These are phyloP conservation scores for Oxycera nigricornis DNA, from an alignment of 2,888 invertebrate genomes.

Conservation along the genomic window DNA sequence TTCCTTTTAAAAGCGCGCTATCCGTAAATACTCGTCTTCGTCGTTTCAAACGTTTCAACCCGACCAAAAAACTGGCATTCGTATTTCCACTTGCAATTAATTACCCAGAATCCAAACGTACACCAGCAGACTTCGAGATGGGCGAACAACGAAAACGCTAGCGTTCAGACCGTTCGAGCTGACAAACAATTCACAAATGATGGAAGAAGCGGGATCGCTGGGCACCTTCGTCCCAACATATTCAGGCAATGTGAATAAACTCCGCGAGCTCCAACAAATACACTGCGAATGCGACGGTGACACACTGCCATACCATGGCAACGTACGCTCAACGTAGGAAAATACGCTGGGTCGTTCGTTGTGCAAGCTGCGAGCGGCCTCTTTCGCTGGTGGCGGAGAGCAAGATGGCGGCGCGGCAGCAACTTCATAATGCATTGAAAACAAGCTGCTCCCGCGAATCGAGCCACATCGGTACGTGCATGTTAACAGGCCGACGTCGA, in stretches of 20 bases:
- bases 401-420: no score
- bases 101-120: slow-evolving; percentile 46
- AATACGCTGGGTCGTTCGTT: not conserved
- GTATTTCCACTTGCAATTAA: not conserved
- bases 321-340: not conserved
- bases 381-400: not conserved
- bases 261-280: not conserved
- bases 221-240: slow-evolving; percentile 28
- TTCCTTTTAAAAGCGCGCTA: not conserved
- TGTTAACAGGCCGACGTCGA: not conserved
- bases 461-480: not conserved
- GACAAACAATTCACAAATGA: slow-evolving; percentile 62
- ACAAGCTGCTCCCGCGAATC: not conserved
- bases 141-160: slow-evolving; percentile 12
- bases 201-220: slow-evolving; percentile 25
- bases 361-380: not conserved
- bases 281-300: no score
- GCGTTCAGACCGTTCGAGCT: slow-evolving; percentile 55
- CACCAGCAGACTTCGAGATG: slow-evolving; percentile 50
- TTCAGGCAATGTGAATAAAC: slow-evolving; percentile 29
- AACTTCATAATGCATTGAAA: not conserved
- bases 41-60: slow-evolving; percentile 10
- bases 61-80: not conserved
- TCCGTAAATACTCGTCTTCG: slow-evolving; percentile 33
- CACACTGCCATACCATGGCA: not conserved